Conservation (phyloP, 2,113 vertebrate genomes). For the Arizona elegans region DNA sequence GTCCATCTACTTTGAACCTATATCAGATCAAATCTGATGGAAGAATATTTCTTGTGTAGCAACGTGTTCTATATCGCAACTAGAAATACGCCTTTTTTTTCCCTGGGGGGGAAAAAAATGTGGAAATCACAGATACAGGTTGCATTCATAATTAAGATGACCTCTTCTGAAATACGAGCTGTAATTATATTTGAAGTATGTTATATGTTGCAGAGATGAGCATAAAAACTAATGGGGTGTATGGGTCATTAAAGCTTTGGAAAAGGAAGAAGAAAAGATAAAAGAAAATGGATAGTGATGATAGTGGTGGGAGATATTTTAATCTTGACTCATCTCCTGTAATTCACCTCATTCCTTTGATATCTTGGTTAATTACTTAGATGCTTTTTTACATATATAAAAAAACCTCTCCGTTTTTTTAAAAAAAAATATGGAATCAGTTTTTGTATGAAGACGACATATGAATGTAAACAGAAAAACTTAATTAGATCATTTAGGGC, state of each 20-base stretch:
- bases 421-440: neutral
- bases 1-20: neutral
- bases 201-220: slow-evolving; percentile 35
- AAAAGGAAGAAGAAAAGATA: neutral
- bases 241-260: neutral
- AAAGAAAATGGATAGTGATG: neutral
- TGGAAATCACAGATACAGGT: neutral
- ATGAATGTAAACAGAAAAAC: neutral
- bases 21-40: neutral
- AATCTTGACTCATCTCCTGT: neutral
- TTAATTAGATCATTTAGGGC: neutral
- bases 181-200: slow-evolving; percentile 28
- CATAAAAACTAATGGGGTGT: accelerated
- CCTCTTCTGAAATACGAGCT: neutral
- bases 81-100: neutral
- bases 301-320: neutral
- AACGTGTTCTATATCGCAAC: neutral
- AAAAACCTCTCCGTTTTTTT: neutral
- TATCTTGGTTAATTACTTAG: neutral
- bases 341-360: neutral
- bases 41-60: neutral
- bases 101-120: neutral
- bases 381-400: no score
- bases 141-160: slow-evolving; percentile 18
- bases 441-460: neutral